These are phyloP conservation scores for Apteryx mantelli DNA, from an alignment of 2,113 vertebrate genomes.

Conservation along the genomic window DNA sequence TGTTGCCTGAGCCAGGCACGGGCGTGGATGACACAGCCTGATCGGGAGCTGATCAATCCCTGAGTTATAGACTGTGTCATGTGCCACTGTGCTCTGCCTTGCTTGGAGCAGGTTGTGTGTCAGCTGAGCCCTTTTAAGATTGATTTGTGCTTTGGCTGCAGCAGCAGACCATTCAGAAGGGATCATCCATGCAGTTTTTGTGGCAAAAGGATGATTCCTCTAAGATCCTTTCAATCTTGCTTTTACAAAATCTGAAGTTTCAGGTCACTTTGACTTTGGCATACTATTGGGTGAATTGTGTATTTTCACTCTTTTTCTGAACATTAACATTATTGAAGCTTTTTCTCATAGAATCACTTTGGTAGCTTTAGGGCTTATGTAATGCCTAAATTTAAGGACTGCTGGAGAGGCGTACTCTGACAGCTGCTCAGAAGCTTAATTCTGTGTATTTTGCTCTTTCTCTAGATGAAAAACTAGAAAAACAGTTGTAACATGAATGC, in stretches of 20 bases:
- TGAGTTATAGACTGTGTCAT: no score
- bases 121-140: background rate
- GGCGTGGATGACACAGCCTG: fast-evolving
- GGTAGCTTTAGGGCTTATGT: background rate
- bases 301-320: background rate
- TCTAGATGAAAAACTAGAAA: background rate
- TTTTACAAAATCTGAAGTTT: background rate
- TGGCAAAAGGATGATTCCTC: background rate
- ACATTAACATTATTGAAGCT: background rate
- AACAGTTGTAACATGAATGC: fast-evolving
- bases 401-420: background rate
- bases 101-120: background rate
- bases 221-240: background rate
- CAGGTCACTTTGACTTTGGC: background rate
- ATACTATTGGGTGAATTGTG: background rate
- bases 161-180: fast-evolving
- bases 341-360: background rate
- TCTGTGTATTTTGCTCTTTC: background rate
- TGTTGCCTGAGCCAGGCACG: background rate
- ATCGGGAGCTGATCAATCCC: background rate
- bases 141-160: background rate
- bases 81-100: background rate
- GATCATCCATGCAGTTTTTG: background rate
- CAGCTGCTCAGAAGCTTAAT: background rate
- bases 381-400: background rate